Evolutionary conservation across 2,797 vertebrate genomes (phyloP).

Genomic region (Notoglanidium macrostoma): DNA sequence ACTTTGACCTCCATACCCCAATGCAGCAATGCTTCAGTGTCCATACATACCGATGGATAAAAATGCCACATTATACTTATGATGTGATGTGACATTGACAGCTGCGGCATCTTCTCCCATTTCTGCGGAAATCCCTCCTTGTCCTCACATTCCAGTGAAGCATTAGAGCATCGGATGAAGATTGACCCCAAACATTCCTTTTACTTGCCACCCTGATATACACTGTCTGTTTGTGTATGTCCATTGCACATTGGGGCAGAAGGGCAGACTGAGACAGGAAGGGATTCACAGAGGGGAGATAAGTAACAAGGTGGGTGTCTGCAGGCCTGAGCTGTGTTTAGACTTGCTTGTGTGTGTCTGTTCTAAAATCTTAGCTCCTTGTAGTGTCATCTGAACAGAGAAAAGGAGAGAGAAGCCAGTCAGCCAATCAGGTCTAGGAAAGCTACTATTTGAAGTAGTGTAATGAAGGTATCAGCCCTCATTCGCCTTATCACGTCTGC

Average conservation of each 20-base stretch:
- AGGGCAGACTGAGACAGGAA: neutral
- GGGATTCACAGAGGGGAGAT: neutral
- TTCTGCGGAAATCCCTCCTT: slow-evolving; percentile 34
- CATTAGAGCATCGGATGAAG: slow-evolving; percentile 21
- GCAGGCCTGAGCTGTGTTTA: slow-evolving; percentile 28
- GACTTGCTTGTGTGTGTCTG: slow-evolving; percentile 31
- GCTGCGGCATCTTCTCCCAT: slow-evolving; percentile 49
- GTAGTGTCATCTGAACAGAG: neutral
- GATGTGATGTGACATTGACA: slow-evolving; percentile 26
- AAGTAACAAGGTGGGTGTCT: neutral
- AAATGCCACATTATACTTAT: neutral
- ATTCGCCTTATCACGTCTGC: slow-evolving; percentile 1
- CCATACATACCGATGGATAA: neutral
- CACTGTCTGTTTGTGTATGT: neutral
- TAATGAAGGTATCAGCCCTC: slow-evolving; percentile 20
- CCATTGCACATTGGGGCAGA: neutral
- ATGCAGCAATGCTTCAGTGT: slow-evolving; percentile 6
- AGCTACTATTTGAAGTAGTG: slow-evolving; percentile 3
- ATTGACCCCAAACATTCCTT: slow-evolving; percentile 35
- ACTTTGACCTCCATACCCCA: neutral
- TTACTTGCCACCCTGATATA: slow-evolving; percentile 8
- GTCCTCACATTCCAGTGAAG: slow-evolving; percentile 33
- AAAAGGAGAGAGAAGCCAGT: neutral
- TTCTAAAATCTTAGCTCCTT: neutral
- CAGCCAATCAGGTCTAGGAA: neutral